A percentile compares a stretch with the other conserved stretches of the same genome.
Conservation (phyloP, 2,888 invertebrate genomes). For the Limnephilus auricula region DNA sequence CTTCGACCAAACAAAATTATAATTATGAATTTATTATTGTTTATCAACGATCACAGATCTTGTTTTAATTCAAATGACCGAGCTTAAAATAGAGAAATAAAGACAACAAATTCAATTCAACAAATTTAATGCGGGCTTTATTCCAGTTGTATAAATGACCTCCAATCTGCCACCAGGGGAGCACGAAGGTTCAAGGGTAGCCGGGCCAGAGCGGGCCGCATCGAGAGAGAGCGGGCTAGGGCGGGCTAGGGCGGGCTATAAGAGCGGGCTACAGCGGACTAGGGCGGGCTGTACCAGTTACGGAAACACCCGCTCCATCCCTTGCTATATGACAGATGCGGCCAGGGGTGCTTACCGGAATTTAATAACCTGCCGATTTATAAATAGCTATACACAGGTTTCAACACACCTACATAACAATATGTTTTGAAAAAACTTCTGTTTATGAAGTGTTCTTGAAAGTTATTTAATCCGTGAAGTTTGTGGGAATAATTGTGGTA, state of each 20-base stretch:
- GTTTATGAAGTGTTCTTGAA: neutral
- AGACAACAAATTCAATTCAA: too few relatives aligned
- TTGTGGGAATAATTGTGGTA: neutral
- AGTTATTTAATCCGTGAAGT: neutral
- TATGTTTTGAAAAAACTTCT: neutral
- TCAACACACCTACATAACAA: neutral
- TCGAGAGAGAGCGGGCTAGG: neutral
- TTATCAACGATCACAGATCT: too few relatives aligned
- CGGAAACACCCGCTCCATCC: neutral
- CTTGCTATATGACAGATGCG: neutral
- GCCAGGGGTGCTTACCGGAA: neutral
- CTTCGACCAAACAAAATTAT: neutral
- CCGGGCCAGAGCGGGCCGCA: neutral
- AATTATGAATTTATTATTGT: neutral
- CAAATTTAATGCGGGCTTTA: neutral
- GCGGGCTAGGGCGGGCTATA: neutral
- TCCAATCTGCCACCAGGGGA: neutral
- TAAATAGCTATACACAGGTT: neutral
- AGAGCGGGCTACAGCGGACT: neutral
- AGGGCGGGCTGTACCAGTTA: neutral
- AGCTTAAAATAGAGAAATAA: neutral
- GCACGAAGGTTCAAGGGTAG: conserved; percentile 23
- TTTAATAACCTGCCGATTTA: neutral
- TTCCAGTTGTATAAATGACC: conserved; percentile 4
- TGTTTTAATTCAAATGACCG: neutral